Base-by-base conservation (phyloP, 2,888 invertebrate genomes). In the Augiades crinisus region DNA sequence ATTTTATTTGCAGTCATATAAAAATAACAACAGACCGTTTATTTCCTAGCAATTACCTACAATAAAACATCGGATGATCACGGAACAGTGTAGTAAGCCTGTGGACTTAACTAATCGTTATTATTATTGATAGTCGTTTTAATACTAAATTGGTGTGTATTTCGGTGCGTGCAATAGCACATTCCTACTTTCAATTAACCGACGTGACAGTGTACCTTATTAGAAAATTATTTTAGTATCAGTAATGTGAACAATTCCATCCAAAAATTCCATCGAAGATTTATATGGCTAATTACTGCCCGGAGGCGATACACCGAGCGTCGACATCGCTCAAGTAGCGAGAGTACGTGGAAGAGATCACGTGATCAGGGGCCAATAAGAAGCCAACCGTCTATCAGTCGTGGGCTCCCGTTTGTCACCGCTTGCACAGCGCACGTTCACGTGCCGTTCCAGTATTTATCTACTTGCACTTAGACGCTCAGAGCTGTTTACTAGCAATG, bases 141-240 rank as follows among this genome's bases (percentile, higher is more conserved):
- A 73, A 69, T 68, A 67, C 81, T 87, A 83, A 66, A 74, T 88
- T 86, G 85, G 86, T 87, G 86, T 86, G 64, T 73, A 68, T 80
- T 81, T 83, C 80, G 78, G 82, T 85, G 83, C 70, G 89, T 88
- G 89, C 89, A 88, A 88, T 86, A 89, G 88, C 89, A 88, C 89
- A 70, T 78, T 78, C 75, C 82, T 87, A 88, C 77, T 77, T 72
- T 71, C 70, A 71, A 72, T 72, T 72, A 73, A 70, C 65, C 70
- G 59, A 75, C 68, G 68, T 77, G 75, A 74, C 60, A 70, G 74
- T 75, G 69, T 75, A 68, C 64, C 74, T 74, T 72, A 77, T 64
- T 62, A 69, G 63, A 71, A 81, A 79, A 79, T 69, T 72, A 75
- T 68, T 65, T 63, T 64, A 64, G 58, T 70, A 65, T 63, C 59